phyloP scores from a whole-genome alignment of 1,140 invertebrate genomes.

The Pachypeltis micranthus region DNA sequence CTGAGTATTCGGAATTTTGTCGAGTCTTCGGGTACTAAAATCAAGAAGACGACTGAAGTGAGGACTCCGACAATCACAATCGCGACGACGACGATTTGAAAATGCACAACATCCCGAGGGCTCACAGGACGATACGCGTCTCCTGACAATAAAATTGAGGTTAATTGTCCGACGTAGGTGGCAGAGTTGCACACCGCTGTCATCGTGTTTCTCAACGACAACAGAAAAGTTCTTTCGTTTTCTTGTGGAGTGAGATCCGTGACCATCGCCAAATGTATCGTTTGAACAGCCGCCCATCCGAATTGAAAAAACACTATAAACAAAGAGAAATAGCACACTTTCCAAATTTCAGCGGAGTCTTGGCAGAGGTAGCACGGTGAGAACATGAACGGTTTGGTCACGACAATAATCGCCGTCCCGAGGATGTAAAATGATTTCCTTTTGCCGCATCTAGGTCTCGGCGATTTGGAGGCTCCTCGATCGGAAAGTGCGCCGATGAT shows the following conservation, averaged over 20 bases:
- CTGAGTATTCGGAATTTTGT: not conserved
- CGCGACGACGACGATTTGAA: not conserved
- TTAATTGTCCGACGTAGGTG: slow-evolving; percentile 26
- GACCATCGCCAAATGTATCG: slow-evolving; percentile 79
- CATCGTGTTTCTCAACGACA: slow-evolving; percentile 55
- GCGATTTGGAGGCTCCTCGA: slow-evolving; percentile 44
- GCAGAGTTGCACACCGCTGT: slow-evolving; percentile 28
- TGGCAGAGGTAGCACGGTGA: slow-evolving; percentile 62
- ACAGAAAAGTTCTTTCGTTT: slow-evolving; percentile 70
- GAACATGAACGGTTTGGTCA: slow-evolving; percentile 85
- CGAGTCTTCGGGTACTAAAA: not conserved
- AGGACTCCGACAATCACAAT: not conserved
- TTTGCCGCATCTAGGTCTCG: slow-evolving; percentile 59
- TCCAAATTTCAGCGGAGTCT: slow-evolving; percentile 48
- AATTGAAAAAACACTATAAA: slow-evolving; percentile 93
- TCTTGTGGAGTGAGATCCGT: slow-evolving; percentile 59
- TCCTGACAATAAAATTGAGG: slow-evolving; percentile 10
- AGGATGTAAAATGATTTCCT: slow-evolving; percentile 87
- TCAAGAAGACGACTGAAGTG: slow-evolving; percentile 4
- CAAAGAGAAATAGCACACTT: slow-evolving; percentile 75
- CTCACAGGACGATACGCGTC: not conserved
- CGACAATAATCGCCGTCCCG: slow-evolving; percentile 67
- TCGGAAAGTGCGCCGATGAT: slow-evolving; percentile 83
- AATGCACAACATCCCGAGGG: not conserved
- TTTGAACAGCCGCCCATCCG: slow-evolving; percentile 90